A percentile compares a stretch with the other conserved stretches of the same genome.
These are phyloP conservation scores for Caradrina kadenii DNA, from an alignment of 2,888 invertebrate genomes.

Conservation along the genomic window DNA sequence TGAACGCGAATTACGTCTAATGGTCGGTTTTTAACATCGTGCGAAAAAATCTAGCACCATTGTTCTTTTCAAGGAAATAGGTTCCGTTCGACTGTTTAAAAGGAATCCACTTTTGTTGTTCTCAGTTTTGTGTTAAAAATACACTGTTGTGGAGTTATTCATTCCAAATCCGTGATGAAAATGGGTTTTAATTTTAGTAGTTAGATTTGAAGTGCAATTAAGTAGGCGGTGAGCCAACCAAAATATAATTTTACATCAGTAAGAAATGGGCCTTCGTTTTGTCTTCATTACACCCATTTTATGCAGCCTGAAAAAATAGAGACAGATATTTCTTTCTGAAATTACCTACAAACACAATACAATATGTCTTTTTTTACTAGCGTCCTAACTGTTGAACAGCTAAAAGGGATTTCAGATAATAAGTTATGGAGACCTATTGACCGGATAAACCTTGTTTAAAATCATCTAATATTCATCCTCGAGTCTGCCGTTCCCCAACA, in stretches of 20 bases:
- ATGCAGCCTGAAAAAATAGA: background rate
- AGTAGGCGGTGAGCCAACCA: background rate
- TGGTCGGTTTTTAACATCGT: conserved; percentile 78
- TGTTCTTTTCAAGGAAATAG: conserved; percentile 77
- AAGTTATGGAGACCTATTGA: conserved; percentile 28
- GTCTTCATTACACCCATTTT: background rate
- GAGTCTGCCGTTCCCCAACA: conserved; percentile 8
- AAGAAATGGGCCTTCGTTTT: background rate
- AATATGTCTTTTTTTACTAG: background rate
- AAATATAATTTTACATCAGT: background rate
- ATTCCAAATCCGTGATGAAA: conserved; percentile 21
- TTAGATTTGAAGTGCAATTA: conserved; percentile 2
- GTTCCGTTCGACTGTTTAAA: conserved; percentile 53
- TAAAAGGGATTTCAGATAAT: conserved; percentile 26
- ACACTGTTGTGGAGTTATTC: conserved; percentile 12
- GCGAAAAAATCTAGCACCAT: conserved; percentile 81
- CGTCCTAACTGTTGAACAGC: conserved; percentile 1
- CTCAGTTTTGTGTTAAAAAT: conserved; percentile 37
- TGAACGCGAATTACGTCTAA: conserved; percentile 80
- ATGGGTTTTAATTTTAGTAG: conserved; percentile 21
- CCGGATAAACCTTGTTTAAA: conserved; percentile 16
- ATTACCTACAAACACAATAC: background rate
- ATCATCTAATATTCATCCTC: conserved; percentile 47
- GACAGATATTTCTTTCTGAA: background rate
- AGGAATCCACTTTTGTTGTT: conserved; percentile 39